Percentiles rank a stretch among this genome's conserved stretches.
These are phyloP conservation scores for Melanotaenia pygmaea DNA, from an alignment of 2,797 vertebrate genomes.

Conservation along the genomic window DNA sequence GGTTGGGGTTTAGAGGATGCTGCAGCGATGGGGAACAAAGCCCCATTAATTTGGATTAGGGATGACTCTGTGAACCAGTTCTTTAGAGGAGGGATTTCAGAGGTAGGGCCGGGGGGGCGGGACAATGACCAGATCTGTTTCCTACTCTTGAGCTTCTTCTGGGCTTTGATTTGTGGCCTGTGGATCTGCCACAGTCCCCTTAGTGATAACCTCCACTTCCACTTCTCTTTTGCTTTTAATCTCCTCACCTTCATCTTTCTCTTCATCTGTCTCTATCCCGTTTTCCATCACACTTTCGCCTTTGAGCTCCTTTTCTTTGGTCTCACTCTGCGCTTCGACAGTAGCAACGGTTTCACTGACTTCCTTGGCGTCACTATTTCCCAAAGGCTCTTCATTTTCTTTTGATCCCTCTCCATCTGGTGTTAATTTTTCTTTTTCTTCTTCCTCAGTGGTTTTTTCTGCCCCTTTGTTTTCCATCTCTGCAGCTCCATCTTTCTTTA, in stretches of 20 bases:
- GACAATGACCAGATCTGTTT: constrained; percentile 24
- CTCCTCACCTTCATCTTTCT: constrained; percentile 40
- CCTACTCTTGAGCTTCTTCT: constrained; percentile 61
- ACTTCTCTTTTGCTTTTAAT: constrained; percentile 43
- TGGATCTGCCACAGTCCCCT: constrained; percentile 47
- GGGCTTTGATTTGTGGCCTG: constrained; percentile 48
- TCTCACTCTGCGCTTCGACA: constrained; percentile 48
- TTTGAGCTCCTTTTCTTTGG: constrained; percentile 51
- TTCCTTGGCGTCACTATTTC: constrained; percentile 37
- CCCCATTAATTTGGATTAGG: constrained; percentile 42
- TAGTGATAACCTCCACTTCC: constrained; percentile 34
- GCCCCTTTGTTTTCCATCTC: constrained; percentile 36
- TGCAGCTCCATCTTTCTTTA: constrained; percentile 44
- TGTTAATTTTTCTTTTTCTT: constrained; percentile 13
- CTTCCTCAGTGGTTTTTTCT: constrained; percentile 30
- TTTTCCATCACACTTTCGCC: constrained; percentile 61
- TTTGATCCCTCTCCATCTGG: constrained; percentile 31
- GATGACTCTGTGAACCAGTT: constrained; percentile 34
- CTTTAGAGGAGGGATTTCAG: constrained; percentile 38
- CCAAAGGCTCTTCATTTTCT: constrained; percentile 34
- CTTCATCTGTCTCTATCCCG: constrained; percentile 62
- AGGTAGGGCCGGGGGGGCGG: constrained; percentile 41
- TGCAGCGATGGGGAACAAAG: constrained; percentile 43
- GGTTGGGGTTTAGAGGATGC: constrained; percentile 38
- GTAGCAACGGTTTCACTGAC: constrained; percentile 34